Conservation (phyloP, 1,140 invertebrate genomes). For the Hestina assimilis region DNA sequence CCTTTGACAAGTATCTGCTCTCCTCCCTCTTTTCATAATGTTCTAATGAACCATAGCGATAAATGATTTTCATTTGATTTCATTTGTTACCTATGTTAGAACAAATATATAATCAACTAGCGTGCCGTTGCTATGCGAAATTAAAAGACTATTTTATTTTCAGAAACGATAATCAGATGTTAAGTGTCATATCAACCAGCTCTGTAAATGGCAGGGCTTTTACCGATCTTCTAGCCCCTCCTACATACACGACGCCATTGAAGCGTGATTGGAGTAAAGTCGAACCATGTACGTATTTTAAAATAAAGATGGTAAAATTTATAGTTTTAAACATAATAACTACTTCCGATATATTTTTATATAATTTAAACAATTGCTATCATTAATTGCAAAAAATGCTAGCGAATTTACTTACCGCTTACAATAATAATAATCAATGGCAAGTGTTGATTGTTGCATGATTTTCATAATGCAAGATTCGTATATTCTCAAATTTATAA, state of each 20-base stretch:
- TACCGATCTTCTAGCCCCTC: not conserved
- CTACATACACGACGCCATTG: slow-evolving; percentile 7
- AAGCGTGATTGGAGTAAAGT: slow-evolving; percentile 13
- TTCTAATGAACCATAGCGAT: too few species aligned
- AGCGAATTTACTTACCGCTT: not conserved
- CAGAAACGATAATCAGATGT: slow-evolving; percentile 5
- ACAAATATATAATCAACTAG: too few species aligned
- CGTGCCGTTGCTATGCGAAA: not conserved
- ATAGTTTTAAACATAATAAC: not conserved
- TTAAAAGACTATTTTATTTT: not conserved
- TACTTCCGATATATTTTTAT: not conserved
- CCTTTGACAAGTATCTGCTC: too few species aligned
- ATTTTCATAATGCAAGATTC: too few species aligned
- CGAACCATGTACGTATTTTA: slow-evolving; percentile 4
- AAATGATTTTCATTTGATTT: too few species aligned
- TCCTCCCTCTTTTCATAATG: too few species aligned
- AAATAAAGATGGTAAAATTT: not conserved
- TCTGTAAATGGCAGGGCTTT: not conserved
- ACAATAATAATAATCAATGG: not conserved
- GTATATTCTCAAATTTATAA: too few species aligned
- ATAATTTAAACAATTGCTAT: not conserved
- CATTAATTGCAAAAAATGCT: not conserved
- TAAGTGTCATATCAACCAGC: not conserved
- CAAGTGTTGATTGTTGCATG: too few species aligned
- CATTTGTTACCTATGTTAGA: too few species aligned